Conservation (phyloP, 2,888 invertebrate genomes). For the Callyntrura guangdongensis region DNA sequence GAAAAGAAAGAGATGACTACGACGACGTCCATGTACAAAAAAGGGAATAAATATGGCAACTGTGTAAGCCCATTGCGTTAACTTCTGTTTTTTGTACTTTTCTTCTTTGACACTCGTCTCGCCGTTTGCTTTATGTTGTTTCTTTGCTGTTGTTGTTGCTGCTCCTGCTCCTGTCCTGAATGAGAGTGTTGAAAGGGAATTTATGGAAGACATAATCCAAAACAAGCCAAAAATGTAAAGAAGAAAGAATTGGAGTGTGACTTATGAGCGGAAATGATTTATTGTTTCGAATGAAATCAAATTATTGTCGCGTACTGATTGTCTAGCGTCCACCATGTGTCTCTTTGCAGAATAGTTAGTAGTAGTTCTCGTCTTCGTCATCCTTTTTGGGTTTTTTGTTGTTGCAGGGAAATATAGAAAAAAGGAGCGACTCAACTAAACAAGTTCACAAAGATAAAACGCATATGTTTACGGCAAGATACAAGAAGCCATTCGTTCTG, state of each 20-base stretch:
- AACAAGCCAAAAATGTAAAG: constrained; percentile 18
- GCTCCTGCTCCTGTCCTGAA: neutral
- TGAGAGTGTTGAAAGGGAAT: constrained; percentile 18
- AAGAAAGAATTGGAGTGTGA: constrained; percentile 76
- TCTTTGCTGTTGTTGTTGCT: neutral
- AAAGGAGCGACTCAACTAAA: neutral
- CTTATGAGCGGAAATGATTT: constrained; percentile 79
- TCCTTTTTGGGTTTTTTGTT: constrained; percentile 13
- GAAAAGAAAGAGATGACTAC: neutral
- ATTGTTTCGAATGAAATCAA: constrained; percentile 76
- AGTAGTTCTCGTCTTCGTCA: neutral
- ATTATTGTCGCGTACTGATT: constrained; percentile 57
- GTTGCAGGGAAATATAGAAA: neutral
- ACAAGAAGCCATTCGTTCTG: neutral
- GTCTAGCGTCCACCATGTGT: no score
- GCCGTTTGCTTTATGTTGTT: constrained; percentile 31
- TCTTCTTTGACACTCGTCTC: constrained; percentile 7
- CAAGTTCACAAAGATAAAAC: no score
- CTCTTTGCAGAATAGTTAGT: neutral
- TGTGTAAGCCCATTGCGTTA: neutral
- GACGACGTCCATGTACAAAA: no score
- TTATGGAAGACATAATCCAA: neutral
- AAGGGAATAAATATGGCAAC: neutral
- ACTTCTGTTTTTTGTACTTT: neutral
- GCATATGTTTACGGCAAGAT: no score